phyloP scores from a whole-genome alignment of 2,113 vertebrate species.

The Actenoides hombroni region DNA sequence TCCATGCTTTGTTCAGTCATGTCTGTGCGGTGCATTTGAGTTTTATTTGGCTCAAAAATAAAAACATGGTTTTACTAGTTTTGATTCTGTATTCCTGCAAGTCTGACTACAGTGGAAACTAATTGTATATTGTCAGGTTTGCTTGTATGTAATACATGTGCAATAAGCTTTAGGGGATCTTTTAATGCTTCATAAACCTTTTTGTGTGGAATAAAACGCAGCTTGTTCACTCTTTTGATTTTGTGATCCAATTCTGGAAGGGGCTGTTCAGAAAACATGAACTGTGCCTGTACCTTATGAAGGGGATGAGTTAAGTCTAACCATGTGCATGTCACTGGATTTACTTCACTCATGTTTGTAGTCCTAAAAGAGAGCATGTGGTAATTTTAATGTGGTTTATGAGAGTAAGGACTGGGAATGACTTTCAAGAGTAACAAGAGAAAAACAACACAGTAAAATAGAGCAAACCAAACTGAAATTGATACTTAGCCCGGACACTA shows the following conservation, averaged over 20 bases:
- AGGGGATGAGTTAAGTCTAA: slow-evolving; percentile 25
- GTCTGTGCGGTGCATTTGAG: background rate
- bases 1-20: background rate
- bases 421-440: slow-evolving; percentile 16
- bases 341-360: slow-evolving; percentile 22
- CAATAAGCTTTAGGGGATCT: background rate
- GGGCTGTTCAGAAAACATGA: background rate
- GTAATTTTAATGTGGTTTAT: slow-evolving; percentile 26
- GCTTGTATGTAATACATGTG: background rate
- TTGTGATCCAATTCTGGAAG: background rate
- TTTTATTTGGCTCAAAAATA: slow-evolving; percentile 1
- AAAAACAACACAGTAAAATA: slow-evolving; percentile 26
- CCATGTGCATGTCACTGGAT: background rate
- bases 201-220: background rate
- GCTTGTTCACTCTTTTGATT: background rate
- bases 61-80: slow-evolving; percentile 24
- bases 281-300: background rate
- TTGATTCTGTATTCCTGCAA: background rate
- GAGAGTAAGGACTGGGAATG: background rate
- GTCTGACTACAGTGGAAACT: background rate
- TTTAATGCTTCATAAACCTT: background rate
- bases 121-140: background rate
- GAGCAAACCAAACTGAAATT: slow-evolving; percentile 16
- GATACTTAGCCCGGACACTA: background rate
- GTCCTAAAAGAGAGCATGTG: slow-evolving; percentile 14